Evolutionary conservation across 2,888 invertebrate genomes (phyloP), one percentile per base, ranked within the genome.

Genomic region (Brenthis ino): DNA sequence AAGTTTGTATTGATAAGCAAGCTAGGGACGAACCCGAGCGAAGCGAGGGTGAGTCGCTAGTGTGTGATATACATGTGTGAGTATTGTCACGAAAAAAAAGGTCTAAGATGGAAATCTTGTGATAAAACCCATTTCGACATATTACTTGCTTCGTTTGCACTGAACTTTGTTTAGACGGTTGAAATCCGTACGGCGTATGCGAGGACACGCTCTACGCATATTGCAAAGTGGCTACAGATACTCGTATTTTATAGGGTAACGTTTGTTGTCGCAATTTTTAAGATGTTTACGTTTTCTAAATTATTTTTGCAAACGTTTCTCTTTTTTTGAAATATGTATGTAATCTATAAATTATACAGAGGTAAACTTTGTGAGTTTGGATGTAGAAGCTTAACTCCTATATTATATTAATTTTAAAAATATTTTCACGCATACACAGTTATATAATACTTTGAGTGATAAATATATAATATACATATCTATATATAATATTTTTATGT

Each of bases 171-270:
- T 77, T 85, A 78, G 74, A 80, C 85, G 37, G 37, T 43, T 83
- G 77, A 87, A 88, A 91, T 89, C 91, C 88, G 77, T 75, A 69
- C 70, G 82, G 79, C 80, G 79, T 79, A 90, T 91, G 91, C 89
- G 81, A 73, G 80, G 81, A 82, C 91, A 91, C 89, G 90, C 84
- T 80, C 85, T 82, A 77, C 82, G 85, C 87, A 85, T 86, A 84
- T 84, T 83, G 80, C 79, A 72, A 76, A 77, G 80, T 72, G 71
- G 72, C 67, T 72, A 70, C 72, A 77, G 74, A 73, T 82, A 20
- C 20, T 20, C 20, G 20, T 20, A 78, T 84, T 86, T 84, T 86
- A 85, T 84, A 77, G 79, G 76, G 78, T 81, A 81, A 82, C 80
- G 58, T 58, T 67, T 69, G 64, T 64, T 63, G 60, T 69, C 64